Evolutionary conservation across 2,888 invertebrate genomes (phyloP), one percentile per base, ranked within the genome.

Genomic region (Sminthurinus aureus): DNA sequence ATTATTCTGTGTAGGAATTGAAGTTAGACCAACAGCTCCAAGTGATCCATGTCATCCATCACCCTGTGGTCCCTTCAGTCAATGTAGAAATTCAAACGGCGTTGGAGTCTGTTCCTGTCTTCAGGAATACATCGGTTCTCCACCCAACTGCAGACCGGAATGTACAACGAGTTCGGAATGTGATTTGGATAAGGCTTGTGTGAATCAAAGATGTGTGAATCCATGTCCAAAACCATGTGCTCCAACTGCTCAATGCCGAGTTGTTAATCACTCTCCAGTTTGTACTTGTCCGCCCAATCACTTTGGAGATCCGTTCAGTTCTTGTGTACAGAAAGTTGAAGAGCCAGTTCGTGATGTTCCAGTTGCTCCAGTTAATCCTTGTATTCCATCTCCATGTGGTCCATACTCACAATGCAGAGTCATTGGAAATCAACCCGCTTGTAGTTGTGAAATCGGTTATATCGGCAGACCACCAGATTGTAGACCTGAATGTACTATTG

Each of bases 361-460:
- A 20, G 24, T 22, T 22, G 9, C 11, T 11, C 71, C 71, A 20
- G 18, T 71, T 6, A 71, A 71, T 71, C 71, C 71, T 22, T 71
- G 71, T 71, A 94, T 94, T 69, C 95, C 95, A 64, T 94, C 94
- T 0, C 95, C 95, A 75, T 85, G 77, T 69, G 95, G 94, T 64
- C 92, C 94, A 86, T 93, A 93, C 79, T 95, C 96, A 0, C 91
- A 93, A 87, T 97, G 97, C 89, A 93, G 93, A 89, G 94, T 95
- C 0, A 93, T 95, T 85, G 95, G 95, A 89, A 96, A 97, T 90
- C 95, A 83, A 51, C 87, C 96, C 85, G 96, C 95, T 92, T 94
- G 94, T 91, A 91, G 92, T 83, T 88, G 89, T 82, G 91, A 94
- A 74, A 90, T 91, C 51, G 92, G 71, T 9, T 87, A 26, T 90